A percentile compares a stretch with the other conserved stretches of the same genome.
These are phyloP conservation scores for Acleris laterana DNA, from an alignment of 2,888 invertebrate genomes.

Conservation along the genomic window DNA sequence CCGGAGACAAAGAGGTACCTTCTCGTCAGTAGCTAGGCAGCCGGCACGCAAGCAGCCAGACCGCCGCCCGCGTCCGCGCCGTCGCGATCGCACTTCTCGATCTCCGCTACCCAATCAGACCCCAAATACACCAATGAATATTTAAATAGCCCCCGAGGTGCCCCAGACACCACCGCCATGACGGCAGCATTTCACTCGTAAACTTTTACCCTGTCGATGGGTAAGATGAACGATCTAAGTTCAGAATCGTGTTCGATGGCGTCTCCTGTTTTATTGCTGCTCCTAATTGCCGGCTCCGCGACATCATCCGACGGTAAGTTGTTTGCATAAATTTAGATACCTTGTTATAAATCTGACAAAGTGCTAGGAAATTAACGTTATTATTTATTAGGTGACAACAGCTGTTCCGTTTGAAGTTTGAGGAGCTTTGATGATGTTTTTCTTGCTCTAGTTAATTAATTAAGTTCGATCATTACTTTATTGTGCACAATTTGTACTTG, in stretches of 20 bases:
- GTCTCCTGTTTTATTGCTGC: slow-evolving; percentile 59
- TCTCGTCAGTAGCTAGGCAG: slow-evolving; percentile 57
- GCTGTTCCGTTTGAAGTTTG: slow-evolving; percentile 21
- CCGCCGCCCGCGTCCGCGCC: slow-evolving; percentile 47
- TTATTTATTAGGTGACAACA: slow-evolving; percentile 26
- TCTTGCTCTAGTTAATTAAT: not conserved
- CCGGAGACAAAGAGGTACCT: slow-evolving; percentile 57
- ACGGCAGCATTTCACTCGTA: slow-evolving; percentile 60
- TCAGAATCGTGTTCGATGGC: slow-evolving; percentile 58
- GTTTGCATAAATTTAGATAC: slow-evolving; percentile 32
- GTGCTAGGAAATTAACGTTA: slow-evolving; percentile 11
- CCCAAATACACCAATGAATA: slow-evolving; percentile 60
- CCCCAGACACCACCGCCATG: slow-evolving; percentile 64
- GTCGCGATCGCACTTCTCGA: slow-evolving; percentile 47
- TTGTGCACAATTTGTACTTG: no score
- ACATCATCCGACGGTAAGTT: slow-evolving; percentile 75
- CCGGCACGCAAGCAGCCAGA: slow-evolving; percentile 55
- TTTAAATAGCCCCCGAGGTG: slow-evolving; percentile 74
- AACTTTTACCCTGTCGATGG: slow-evolving; percentile 71
- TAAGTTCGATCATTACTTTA: no score
- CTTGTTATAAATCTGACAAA: slow-evolving; percentile 21
- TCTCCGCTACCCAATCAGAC: slow-evolving; percentile 28
- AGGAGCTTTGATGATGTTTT: not conserved
- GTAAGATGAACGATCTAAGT: slow-evolving; percentile 69
- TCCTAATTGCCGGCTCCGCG: slow-evolving; percentile 61